Percentiles rank a stretch among this genome's conserved stretches.
Conservation (phyloP, 2,888 invertebrate genomes). For the Andricus quercusramuli region DNA sequence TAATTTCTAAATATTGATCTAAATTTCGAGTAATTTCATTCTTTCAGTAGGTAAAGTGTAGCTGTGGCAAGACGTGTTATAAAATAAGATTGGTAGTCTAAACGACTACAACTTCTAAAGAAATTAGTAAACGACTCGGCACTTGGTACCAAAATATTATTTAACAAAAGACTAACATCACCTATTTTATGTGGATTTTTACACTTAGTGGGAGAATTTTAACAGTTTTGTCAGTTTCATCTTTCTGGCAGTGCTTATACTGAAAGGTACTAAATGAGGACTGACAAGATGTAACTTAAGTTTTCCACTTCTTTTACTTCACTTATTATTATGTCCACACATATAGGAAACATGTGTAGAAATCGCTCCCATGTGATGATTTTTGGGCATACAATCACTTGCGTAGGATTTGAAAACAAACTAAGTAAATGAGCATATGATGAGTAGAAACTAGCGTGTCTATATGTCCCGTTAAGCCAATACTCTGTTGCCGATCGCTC, state of each 20-base stretch:
- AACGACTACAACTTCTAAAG: no score
- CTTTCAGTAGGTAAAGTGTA: not conserved
- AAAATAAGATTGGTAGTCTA: not conserved
- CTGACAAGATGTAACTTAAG: not conserved
- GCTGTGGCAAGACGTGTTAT: not conserved
- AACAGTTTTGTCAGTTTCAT: not conserved
- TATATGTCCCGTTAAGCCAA: slow-evolving; percentile 15
- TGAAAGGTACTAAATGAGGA: not conserved
- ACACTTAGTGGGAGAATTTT: not conserved
- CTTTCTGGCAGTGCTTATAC: not conserved
- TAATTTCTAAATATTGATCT: no score
- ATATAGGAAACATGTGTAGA: no score
- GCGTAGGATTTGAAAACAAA: slow-evolving; percentile 10
- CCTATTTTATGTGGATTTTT: no score
- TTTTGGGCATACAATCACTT: slow-evolving; percentile 8
- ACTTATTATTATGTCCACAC: not conserved
- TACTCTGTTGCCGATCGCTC: not conserved
- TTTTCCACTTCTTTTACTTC: not conserved
- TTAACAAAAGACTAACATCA: no score
- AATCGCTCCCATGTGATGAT: not conserved
- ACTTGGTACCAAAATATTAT: no score
- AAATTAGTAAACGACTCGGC: no score
- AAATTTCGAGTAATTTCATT: not conserved
- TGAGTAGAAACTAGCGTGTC: slow-evolving; percentile 1
- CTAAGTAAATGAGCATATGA: slow-evolving; percentile 17